Evolutionary conservation across 1,140 invertebrate species (phyloP).

Genomic region (Drosophila tropicalis): DNA sequence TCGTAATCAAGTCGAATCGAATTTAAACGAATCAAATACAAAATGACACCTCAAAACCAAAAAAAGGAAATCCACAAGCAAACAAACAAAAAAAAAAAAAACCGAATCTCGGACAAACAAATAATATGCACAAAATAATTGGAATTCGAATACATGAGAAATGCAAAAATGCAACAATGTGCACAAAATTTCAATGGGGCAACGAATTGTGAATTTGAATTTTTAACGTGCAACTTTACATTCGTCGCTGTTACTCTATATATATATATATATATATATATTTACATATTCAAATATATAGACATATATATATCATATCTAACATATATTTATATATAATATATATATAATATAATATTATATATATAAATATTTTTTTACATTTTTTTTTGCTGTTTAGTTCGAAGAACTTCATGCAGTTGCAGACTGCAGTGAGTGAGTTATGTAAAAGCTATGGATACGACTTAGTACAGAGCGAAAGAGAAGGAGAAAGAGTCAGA

Average conservation of each 20-base stretch:
- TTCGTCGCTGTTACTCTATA: not conserved
- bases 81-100: not conserved
- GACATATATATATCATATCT: slow-evolving; percentile 11
- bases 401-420: slow-evolving; percentile 45
- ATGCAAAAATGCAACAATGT: slow-evolving; percentile 17
- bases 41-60: not conserved
- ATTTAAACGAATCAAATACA: not conserved
- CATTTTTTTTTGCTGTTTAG: slow-evolving; percentile 24
- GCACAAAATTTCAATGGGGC: slow-evolving; percentile 1
- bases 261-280: not conserved
- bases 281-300: not conserved
- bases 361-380: slow-evolving; percentile 42
- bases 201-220: slow-evolving; percentile 10
- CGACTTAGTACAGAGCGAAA: slow-evolving; percentile 11
- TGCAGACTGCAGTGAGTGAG: slow-evolving; percentile 55
- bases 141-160: slow-evolving; percentile 1
- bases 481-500: not conserved
- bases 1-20: not conserved
- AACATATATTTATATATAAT: not conserved
- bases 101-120: not conserved
- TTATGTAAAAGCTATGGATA: slow-evolving; percentile 68
- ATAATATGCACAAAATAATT: slow-evolving; percentile 5
- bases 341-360: not conserved
- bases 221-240: slow-evolving; percentile 5
- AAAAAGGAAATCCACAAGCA: not conserved